Evolutionary conservation across 2,888 invertebrate species (phyloP).

Genomic region (Acronicta alni): DNA sequence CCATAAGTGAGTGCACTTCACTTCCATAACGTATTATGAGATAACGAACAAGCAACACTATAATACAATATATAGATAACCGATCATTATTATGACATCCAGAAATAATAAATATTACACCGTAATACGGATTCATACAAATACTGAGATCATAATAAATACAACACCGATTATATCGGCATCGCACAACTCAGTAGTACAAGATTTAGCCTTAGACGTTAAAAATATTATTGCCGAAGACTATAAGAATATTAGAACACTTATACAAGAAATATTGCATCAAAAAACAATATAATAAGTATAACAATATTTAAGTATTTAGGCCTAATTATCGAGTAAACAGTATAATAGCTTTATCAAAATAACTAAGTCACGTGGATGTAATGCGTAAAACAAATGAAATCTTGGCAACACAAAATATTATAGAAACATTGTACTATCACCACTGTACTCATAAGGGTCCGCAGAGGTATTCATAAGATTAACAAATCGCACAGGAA

Average conservation of each 20-base stretch:
- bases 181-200: conserved; percentile 50
- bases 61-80: conserved; percentile 37
- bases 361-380: conserved; percentile 45
- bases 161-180: conserved; percentile 68
- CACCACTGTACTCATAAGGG: conserved; percentile 52
- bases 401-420: conserved; percentile 41
- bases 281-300: conserved; percentile 40
- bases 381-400: conserved; percentile 34
- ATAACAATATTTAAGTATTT: conserved; percentile 54
- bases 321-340: conserved; percentile 54
- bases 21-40: conserved; percentile 34
- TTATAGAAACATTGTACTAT: conserved; percentile 51
- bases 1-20: conserved; percentile 42
- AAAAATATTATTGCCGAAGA: conserved; percentile 62
- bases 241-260: conserved; percentile 44
- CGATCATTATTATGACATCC: conserved; percentile 46
- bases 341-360: conserved; percentile 51
- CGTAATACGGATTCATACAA: conserved; percentile 53
- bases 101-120: conserved; percentile 42
- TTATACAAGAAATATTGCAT: conserved; percentile 51
- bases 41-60: conserved; percentile 45
- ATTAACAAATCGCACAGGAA: conserved; percentile 44
- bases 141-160: conserved; percentile 72
- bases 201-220: conserved; percentile 60
- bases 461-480: conserved; percentile 43